Evolutionary conservation across 2,888 invertebrate species (phyloP).

Genomic region (Sinelater perroti): DNA sequence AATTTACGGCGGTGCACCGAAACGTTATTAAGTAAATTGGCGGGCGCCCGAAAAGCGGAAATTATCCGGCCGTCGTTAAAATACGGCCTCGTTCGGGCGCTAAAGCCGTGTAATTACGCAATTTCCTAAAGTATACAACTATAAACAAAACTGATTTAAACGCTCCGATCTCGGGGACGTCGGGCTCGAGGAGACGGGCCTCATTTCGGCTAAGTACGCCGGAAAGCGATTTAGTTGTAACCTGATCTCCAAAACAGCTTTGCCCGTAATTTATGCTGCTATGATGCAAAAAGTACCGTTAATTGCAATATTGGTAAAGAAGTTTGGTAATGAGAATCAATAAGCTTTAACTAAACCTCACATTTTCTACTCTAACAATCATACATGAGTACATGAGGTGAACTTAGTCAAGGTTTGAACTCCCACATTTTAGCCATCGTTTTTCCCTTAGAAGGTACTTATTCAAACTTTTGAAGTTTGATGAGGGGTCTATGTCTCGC

Average conservation of each 20-base stretch:
- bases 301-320: no score
- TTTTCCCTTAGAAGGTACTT: no score
- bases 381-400: no score
- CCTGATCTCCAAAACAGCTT: slow-evolving; percentile 1
- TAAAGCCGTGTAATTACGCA: slow-evolving; percentile 5
- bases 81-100: background rate
- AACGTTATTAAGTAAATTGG: slow-evolving; percentile 7
- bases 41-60: background rate
- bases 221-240: slow-evolving; percentile 8
- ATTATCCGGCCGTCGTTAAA: slow-evolving; percentile 6
- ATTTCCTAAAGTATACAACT: slow-evolving; percentile 15
- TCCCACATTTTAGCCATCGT: no score
- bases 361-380: no score
- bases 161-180: background rate
- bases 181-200: background rate
- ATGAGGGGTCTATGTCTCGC: no score
- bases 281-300: no score
- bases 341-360: no score
- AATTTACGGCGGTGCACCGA: background rate
- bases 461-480: no score
- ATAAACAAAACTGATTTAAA: slow-evolving; percentile 3
- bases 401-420: no score
- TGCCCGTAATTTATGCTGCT: slow-evolving; percentile 6
- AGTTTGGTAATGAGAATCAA: no score
- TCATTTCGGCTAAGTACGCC: slow-evolving; percentile 14